A percentile compares a stretch with the other conserved stretches of the same genome.
Evolutionary conservation across 2,113 vertebrate species (phyloP).

Genomic region (Chaetodon auriga): DNA sequence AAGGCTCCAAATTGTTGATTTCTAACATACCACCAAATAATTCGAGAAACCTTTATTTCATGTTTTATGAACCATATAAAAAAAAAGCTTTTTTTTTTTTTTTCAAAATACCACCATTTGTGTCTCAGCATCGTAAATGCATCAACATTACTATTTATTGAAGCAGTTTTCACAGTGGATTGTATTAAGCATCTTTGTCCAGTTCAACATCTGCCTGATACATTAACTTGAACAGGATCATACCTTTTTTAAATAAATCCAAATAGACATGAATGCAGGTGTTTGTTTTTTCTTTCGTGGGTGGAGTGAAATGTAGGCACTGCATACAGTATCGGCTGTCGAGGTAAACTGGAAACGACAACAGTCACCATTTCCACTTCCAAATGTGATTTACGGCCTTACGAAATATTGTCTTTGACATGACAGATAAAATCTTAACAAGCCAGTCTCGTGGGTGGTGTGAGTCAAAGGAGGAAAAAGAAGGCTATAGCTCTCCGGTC

Average conservation of each 20-base stretch:
- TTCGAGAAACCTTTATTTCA: neutral
- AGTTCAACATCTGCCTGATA: neutral
- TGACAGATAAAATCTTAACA: conserved; percentile 29
- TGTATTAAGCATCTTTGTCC: neutral
- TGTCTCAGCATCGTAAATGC: neutral
- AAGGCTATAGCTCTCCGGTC: neutral
- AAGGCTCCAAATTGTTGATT: neutral
- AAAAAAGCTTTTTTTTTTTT: too few relatives aligned
- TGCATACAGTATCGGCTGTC: neutral
- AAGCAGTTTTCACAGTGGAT: neutral
- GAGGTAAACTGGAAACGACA: neutral
- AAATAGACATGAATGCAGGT: neutral
- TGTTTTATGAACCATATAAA: neutral
- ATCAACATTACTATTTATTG: neutral
- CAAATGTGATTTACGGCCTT: conserved; percentile 2
- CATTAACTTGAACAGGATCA: neutral
- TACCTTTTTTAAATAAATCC: conserved; percentile 47
- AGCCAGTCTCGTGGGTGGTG: conserved; percentile 40
- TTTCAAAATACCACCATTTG: neutral
- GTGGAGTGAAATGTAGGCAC: neutral
- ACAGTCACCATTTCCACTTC: conserved; percentile 10
- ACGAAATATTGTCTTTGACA: conserved; percentile 17
- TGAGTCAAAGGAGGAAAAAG: conserved; percentile 59
- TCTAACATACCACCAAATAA: neutral
- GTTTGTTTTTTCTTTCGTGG: neutral